phyloP scores from a whole-genome alignment of 2,113 vertebrate genomes.

The Sclerurus mexicanus region DNA sequence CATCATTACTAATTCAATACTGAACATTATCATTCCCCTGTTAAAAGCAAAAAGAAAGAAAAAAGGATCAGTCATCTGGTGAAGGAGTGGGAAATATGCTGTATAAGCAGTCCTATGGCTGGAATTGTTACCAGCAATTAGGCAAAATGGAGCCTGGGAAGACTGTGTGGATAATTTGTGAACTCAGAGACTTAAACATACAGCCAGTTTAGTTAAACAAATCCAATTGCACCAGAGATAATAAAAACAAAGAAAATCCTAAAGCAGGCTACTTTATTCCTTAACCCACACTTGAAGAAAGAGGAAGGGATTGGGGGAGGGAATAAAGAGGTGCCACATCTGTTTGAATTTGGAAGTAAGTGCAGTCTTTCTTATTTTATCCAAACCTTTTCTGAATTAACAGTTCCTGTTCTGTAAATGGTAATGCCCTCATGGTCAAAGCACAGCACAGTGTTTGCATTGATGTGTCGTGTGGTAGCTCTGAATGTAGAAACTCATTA shows the following conservation, averaged over 20 bases:
- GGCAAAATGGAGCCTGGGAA: background rate
- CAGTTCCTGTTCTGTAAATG: background rate
- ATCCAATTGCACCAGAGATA: background rate
- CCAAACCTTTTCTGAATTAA: background rate
- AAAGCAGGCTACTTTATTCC: background rate
- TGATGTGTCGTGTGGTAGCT: background rate
- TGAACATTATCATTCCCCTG: background rate
- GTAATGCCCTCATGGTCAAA: background rate
- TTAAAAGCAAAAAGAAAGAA: background rate
- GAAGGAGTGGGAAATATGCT: background rate
- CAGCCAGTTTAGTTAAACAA: constrained; percentile 6
- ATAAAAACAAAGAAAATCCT: background rate
- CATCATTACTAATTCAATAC: background rate
- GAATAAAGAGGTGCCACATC: background rate
- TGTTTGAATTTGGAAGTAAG: background rate
- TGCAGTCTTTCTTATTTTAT: background rate
- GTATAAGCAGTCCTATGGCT: background rate
- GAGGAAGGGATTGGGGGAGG: background rate
- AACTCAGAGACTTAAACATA: background rate
- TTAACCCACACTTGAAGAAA: background rate
- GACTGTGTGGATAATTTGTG: background rate
- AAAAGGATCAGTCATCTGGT: background rate
- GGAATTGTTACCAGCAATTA: background rate
- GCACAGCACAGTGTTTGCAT: background rate
- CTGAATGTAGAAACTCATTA: background rate